phyloP scores from a whole-genome alignment of 2,888 invertebrate species.

The Odontomyia ornata region DNA sequence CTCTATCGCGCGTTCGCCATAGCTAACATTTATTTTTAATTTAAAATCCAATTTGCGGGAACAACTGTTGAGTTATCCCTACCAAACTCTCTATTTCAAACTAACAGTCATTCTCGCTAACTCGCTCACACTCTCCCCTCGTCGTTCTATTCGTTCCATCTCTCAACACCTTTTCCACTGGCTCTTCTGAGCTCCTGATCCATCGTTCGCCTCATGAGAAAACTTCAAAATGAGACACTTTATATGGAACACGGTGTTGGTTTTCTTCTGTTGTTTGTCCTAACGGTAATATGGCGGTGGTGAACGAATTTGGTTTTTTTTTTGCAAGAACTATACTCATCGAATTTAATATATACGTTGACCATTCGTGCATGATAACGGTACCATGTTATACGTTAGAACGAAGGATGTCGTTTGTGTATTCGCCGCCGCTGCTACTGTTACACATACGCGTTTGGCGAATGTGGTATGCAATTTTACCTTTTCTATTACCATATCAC shows the following conservation, averaged over 20 bases:
- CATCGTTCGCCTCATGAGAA: slow-evolving; percentile 22
- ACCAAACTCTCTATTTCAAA: background rate
- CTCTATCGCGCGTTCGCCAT: slow-evolving; percentile 46
- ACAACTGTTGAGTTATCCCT: slow-evolving; percentile 49
- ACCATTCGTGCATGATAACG: slow-evolving; percentile 8
- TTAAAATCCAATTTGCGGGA: slow-evolving; percentile 54
- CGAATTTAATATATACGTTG: background rate
- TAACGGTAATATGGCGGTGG: background rate
- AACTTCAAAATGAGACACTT: slow-evolving; percentile 45
- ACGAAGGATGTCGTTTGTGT: background rate
- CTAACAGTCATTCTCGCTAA: background rate
- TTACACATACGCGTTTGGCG: background rate
- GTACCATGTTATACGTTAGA: background rate
- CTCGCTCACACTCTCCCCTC: background rate
- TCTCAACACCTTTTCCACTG: background rate
- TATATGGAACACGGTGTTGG: slow-evolving; percentile 35
- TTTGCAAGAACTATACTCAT: background rate
- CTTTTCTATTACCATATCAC: slow-evolving; percentile 33
- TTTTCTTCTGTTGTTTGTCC: slow-evolving; percentile 38
- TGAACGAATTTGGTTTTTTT: slow-evolving; percentile 30
- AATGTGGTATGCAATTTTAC: background rate
- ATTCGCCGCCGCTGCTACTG: background rate
- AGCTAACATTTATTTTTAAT: slow-evolving; percentile 54
- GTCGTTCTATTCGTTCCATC: background rate
- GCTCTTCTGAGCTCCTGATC: background rate